phyloP scores from a whole-genome alignment of 1,140 invertebrate genomes.

The Drosophila miranda region DNA sequence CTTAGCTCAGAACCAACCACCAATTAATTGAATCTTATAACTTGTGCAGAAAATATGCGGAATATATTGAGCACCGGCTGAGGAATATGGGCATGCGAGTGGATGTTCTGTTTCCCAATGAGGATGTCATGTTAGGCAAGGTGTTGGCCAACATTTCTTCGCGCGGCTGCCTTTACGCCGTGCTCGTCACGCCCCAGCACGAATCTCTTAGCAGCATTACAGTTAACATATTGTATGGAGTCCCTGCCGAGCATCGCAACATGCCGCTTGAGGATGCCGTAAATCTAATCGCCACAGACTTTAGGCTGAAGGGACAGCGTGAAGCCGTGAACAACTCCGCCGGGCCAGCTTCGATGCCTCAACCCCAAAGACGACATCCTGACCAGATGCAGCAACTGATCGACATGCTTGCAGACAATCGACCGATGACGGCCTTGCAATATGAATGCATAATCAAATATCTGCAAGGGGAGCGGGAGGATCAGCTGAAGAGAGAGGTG shows the following conservation, averaged over 20 bases:
- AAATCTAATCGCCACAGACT: constrained; percentile 90
- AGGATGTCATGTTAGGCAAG: constrained; percentile 91
- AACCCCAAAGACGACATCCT: constrained; percentile 83
- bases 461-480: constrained; percentile 88
- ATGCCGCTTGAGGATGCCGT: constrained; percentile 97
- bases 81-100: constrained; percentile 91
- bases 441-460: constrained; percentile 92
- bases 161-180: constrained; percentile 93
- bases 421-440: constrained; percentile 90
- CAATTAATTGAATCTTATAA: neutral
- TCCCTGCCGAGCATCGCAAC: constrained; percentile 94
- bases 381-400: constrained; percentile 89
- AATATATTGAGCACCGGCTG: constrained; percentile 92
- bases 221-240: constrained; percentile 94
- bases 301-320: constrained; percentile 88
- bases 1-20: neutral
- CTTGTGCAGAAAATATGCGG: constrained; percentile 90
- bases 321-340: constrained; percentile 16
- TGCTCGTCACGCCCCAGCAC: constrained; percentile 92
- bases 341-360: constrained; percentile 2
- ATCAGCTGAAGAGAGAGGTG: constrained; percentile 88
- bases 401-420: constrained; percentile 90
- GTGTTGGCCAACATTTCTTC: constrained; percentile 94
- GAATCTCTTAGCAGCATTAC: constrained; percentile 93
- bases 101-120: constrained; percentile 94